phyloP scores from a whole-genome alignment of 2,797 vertebrate species.

The Mormyrus proboscirostris region DNA sequence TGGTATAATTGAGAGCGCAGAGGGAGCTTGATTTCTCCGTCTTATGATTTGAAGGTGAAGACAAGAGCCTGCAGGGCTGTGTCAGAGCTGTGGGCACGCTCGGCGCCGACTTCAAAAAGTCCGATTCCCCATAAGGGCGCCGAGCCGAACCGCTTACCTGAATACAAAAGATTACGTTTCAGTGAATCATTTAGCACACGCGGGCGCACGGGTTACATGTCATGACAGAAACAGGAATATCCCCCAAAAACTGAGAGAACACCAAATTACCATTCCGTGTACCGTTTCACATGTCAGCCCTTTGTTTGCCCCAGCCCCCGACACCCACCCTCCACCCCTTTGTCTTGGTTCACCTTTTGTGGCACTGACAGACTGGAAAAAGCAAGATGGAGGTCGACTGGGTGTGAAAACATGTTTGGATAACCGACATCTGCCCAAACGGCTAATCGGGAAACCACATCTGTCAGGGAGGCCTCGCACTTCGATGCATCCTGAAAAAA shows the following conservation, averaged over 20 bases:
- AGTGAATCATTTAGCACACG: slow-evolving; percentile 90
- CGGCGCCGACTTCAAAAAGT: slow-evolving; percentile 88
- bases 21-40: slow-evolving; percentile 98
- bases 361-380: slow-evolving; percentile 2
- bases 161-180: slow-evolving; percentile 93
- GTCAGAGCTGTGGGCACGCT: slow-evolving; percentile 96
- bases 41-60: slow-evolving; percentile 99
- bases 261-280: slow-evolving; percentile 53
- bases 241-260: slow-evolving; percentile 41
- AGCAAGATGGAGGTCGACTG: slow-evolving; percentile 7
- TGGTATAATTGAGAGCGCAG: slow-evolving; percentile 99
- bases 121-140: slow-evolving; percentile 94
- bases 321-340: slow-evolving; percentile 44
- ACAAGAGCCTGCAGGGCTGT: slow-evolving; percentile 98
- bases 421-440: slow-evolving; percentile 51
- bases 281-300: slow-evolving; percentile 58
- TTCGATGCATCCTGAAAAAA: slow-evolving; percentile 23
- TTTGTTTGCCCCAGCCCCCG: slow-evolving; percentile 22
- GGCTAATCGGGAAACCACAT: slow-evolving; percentile 28
- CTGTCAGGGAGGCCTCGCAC: slow-evolving; percentile 6
- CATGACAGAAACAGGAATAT: slow-evolving; percentile 65
- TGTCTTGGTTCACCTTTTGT: slow-evolving; percentile 19
- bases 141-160: slow-evolving; percentile 91
- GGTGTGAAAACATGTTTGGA: slow-evolving; percentile 18
- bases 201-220: slow-evolving; percentile 77